Percentiles rank a stretch among this genome's conserved stretches.
Evolutionary conservation across 1,140 invertebrate genomes (phyloP).

Genomic region (Oryctes rhinoceros): DNA sequence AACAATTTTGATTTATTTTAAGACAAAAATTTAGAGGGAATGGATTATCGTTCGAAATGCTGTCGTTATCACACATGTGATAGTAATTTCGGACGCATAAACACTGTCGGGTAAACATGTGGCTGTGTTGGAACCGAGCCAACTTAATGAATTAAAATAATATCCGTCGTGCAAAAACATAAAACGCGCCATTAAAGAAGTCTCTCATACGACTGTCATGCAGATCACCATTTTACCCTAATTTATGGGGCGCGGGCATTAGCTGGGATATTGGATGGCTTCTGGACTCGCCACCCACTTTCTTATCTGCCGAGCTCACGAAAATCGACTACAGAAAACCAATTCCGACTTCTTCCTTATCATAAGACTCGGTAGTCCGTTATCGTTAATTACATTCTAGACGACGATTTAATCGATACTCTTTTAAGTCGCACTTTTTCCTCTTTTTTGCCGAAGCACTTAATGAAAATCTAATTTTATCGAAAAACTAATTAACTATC

Average conservation of each 20-base stretch:
- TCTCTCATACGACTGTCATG: slow-evolving; percentile 52
- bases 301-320: slow-evolving; percentile 34
- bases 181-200: slow-evolving; percentile 61
- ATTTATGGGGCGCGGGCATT: slow-evolving; percentile 47
- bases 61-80: slow-evolving; percentile 54
- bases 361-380: slow-evolving; percentile 27
- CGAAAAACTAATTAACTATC: too few species aligned
- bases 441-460: background rate
- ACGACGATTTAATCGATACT: slow-evolving; percentile 29
- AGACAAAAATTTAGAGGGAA: slow-evolving; percentile 28
- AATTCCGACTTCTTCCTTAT: slow-evolving; percentile 35
- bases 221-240: slow-evolving; percentile 46
- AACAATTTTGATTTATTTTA: slow-evolving; percentile 24
- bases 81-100: slow-evolving; percentile 47
- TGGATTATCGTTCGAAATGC: slow-evolving; percentile 33
- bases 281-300: slow-evolving; percentile 39
- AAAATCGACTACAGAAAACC: slow-evolving; percentile 37
- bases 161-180: slow-evolving; percentile 61
- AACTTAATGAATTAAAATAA: slow-evolving; percentile 61
- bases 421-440: slow-evolving; percentile 18
- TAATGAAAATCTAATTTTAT: background rate
- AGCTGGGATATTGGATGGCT: slow-evolving; percentile 35
- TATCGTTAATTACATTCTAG: slow-evolving; percentile 38
- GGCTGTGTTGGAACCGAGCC: slow-evolving; percentile 56
- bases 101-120: slow-evolving; percentile 55